These are phyloP conservation scores for Otolemur crassicaudatus DNA, from an alignment of 2,797 vertebrate species.

Conservation along the genomic window DNA sequence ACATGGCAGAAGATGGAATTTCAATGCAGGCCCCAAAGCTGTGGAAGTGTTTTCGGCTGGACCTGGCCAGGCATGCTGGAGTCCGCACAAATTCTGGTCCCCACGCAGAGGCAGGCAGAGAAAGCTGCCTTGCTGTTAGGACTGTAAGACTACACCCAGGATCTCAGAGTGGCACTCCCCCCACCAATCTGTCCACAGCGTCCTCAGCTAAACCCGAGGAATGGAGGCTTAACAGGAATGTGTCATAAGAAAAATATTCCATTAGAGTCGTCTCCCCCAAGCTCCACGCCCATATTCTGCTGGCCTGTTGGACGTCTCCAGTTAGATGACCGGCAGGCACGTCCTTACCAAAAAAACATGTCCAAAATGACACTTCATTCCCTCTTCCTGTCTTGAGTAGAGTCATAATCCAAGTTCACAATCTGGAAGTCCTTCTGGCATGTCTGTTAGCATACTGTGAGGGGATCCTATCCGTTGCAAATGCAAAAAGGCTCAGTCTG, in stretches of 20 bases:
- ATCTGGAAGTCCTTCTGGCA: background rate
- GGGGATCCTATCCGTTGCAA: background rate
- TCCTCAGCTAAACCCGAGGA: constrained; percentile 53
- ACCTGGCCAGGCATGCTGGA: background rate
- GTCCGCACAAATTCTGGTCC: background rate
- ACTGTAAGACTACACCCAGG: background rate
- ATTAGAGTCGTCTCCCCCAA: background rate
- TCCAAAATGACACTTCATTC: background rate
- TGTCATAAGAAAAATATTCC: constrained; percentile 69
- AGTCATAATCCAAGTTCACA: constrained; percentile 2
- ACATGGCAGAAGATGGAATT: background rate
- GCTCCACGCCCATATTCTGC: constrained; percentile 20
- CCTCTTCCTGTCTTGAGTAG: background rate
- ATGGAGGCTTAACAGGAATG: constrained; percentile 53
- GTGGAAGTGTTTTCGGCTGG: background rate
- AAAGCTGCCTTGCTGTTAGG: background rate
- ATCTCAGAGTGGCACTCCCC: background rate
- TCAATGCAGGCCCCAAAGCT: background rate
- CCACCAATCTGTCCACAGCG: background rate
- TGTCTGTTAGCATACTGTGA: background rate
- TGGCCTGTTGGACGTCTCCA: constrained; percentile 14
- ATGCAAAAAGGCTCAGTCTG: background rate
- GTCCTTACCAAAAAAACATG: background rate
- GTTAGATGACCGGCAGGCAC: background rate
- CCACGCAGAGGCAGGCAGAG: background rate